Percentiles rank a stretch among this genome's conserved stretches.
These are phyloP conservation scores for Erebia epiphron DNA, from an alignment of 2,888 invertebrate species.

Conservation along the genomic window DNA sequence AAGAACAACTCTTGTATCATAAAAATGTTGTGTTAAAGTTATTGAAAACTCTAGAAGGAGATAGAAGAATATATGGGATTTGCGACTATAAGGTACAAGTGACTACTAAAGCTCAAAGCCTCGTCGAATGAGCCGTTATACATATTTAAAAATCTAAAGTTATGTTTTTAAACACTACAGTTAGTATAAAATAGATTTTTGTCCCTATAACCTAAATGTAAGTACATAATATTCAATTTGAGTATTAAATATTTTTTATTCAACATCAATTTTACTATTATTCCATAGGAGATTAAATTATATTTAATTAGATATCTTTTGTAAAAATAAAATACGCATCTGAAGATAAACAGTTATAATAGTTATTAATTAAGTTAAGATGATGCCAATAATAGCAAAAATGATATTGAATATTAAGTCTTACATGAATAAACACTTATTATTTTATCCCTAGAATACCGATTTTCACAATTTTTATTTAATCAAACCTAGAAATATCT, in stretches of 20 bases:
- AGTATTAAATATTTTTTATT: conserved; percentile 53
- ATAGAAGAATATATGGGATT: conserved; percentile 28
- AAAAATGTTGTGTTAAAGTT: conserved; percentile 15
- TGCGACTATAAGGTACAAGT: conserved; percentile 49
- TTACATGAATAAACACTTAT: not conserved
- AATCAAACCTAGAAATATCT: not conserved
- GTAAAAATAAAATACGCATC: too few relatives aligned
- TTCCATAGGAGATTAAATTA: not conserved
- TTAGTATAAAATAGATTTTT: conserved; percentile 80
- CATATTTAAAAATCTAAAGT: conserved; percentile 40
- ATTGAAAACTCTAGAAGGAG: conserved; percentile 9
- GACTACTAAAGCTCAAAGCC: conserved; percentile 60
- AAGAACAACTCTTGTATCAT: not conserved
- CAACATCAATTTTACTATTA: conserved; percentile 37
- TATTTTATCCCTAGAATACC: not conserved
- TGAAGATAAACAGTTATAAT: too few relatives aligned
- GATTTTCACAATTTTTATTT: not conserved
- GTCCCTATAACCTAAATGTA: conserved; percentile 69
- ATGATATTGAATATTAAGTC: not conserved
- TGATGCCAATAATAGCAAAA: not conserved
- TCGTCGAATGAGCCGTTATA: conserved; percentile 53
- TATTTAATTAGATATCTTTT: not conserved
- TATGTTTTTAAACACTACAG: conserved; percentile 46
- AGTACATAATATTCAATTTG: conserved; percentile 52
- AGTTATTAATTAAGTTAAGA: too few relatives aligned